These are phyloP conservation scores for Epizoanthus ramosus DNA, from an alignment of 92 coral and sea anemone genomes.

Conservation along the genomic window DNA sequence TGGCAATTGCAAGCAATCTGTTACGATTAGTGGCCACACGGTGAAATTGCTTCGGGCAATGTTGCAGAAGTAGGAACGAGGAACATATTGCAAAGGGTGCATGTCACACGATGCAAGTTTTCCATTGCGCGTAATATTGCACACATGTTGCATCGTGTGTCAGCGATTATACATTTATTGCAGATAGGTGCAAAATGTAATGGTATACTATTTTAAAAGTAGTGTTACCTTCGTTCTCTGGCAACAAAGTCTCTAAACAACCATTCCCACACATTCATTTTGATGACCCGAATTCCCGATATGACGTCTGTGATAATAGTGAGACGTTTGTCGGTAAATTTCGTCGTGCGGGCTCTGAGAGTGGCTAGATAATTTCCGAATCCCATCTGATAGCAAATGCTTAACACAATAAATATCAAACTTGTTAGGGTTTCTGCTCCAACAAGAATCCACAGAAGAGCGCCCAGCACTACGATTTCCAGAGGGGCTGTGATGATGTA, in stretches of 20 bases:
- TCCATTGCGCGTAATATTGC: too few species aligned
- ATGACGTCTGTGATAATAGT: constrained; percentile 17
- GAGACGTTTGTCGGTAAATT: constrained; percentile 21
- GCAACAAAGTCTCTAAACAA: constrained; percentile 8
- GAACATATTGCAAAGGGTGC: too few species aligned
- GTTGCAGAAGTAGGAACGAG: too few species aligned
- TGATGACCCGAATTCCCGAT: constrained; percentile 31
- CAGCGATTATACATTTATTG: too few species aligned
- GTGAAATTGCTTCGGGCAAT: too few species aligned
- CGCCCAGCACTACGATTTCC: constrained; percentile 26
- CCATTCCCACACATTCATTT: constrained; percentile 28
- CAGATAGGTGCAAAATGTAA: not conserved
- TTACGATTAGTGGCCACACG: too few species aligned
- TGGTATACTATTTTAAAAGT: not conserved
- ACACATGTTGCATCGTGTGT: too few species aligned
- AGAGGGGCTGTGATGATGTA: constrained; percentile 29
- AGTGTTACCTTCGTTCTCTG: constrained; percentile 20
- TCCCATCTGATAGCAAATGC: constrained; percentile 34
- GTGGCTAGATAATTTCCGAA: constrained; percentile 22
- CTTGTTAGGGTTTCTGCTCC: constrained; percentile 30
- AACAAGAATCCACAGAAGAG: constrained; percentile 27
- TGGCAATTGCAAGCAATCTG: too few species aligned
- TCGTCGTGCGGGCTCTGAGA: constrained; percentile 15
- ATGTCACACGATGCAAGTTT: too few species aligned
- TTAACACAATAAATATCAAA: constrained; percentile 6